A percentile compares a stretch with the other conserved stretches of the same genome.
Evolutionary conservation across 2,888 invertebrate genomes (phyloP).

Genomic region (Cosmorhoe ocellata): DNA sequence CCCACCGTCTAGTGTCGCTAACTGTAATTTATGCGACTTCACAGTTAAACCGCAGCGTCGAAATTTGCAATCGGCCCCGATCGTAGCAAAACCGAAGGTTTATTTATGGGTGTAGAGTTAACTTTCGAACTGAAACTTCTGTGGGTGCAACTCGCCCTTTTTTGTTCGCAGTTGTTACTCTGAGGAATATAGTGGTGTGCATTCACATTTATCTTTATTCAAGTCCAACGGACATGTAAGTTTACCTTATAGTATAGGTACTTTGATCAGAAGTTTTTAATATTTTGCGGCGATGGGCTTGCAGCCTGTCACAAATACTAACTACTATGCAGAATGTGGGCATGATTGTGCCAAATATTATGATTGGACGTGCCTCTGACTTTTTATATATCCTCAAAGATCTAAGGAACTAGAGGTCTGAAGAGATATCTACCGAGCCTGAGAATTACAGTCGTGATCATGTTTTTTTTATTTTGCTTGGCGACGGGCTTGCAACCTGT

Average conservation of each 20-base stretch:
- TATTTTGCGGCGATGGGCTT: no score
- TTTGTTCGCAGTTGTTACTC: slow-evolving; percentile 62
- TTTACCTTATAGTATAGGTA: slow-evolving; percentile 36
- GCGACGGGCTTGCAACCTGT: no score
- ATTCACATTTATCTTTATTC: slow-evolving; percentile 53
- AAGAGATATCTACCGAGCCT: no score
- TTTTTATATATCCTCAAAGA: no score
- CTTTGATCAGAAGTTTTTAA: slow-evolving; percentile 39
- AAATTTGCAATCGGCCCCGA: slow-evolving; percentile 78
- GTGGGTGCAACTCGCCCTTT: slow-evolving; percentile 66
- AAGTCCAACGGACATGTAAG: slow-evolving; percentile 40
- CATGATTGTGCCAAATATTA: no score
- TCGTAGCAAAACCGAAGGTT: slow-evolving; percentile 79
- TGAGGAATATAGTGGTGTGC: slow-evolving; percentile 53
- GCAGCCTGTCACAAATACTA: no score
- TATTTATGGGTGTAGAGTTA: slow-evolving; percentile 78
- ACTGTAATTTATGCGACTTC: slow-evolving; percentile 81
- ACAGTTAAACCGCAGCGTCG: slow-evolving; percentile 68
- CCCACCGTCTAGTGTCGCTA: slow-evolving; percentile 55
- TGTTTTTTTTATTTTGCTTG: no score
- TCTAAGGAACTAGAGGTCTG: no score
- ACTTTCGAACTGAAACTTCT: slow-evolving; percentile 73
- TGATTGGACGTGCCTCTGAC: no score
- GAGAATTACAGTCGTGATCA: no score
- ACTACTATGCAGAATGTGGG: no score